Evolutionary conservation across 30 jellyfish, hydroid and myxozoan genomes (phyloP).

Genomic region (Hydractinia symbiolongicarpus): DNA sequence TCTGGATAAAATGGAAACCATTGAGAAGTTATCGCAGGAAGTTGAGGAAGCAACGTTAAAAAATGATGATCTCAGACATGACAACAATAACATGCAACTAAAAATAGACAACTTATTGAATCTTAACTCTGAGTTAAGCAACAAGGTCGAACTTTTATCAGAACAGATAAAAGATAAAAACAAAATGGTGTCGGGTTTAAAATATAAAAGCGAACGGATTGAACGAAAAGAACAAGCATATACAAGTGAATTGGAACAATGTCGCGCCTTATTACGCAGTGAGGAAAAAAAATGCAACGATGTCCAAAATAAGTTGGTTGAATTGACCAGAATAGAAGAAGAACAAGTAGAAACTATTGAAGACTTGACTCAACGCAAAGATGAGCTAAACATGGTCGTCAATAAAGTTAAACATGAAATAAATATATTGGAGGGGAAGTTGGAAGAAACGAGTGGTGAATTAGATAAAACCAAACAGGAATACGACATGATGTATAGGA

Average conservation of each 20-base stretch:
- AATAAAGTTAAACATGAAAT: not conserved
- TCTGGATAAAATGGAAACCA: not conserved
- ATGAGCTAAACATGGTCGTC: not conserved
- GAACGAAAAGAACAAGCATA: not conserved
- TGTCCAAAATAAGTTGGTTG: not conserved
- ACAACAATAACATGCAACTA: not conserved
- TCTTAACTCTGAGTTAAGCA: not conserved
- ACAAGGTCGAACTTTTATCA: not conserved
- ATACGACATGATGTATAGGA: not conserved
- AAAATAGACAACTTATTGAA: not conserved
- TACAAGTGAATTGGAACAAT: not conserved
- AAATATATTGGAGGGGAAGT: not conserved
- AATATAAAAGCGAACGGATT: constrained; percentile 2
- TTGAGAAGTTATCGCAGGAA: not conserved
- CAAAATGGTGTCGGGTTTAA: constrained; percentile 2
- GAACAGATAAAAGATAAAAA: not conserved
- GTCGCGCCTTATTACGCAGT: not conserved
- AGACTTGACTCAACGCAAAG: constrained; percentile 6
- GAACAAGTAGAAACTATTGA: constrained; percentile 6
- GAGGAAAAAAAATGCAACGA: constrained; percentile 11
- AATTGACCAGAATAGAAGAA: not conserved
- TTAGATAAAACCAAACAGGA: not conserved
- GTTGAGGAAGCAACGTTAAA: not conserved
- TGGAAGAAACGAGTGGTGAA: not conserved
- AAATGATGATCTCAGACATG: not conserved